Base-by-base conservation (phyloP, 1,140 invertebrate species). In the Nephila pilipes region DNA sequence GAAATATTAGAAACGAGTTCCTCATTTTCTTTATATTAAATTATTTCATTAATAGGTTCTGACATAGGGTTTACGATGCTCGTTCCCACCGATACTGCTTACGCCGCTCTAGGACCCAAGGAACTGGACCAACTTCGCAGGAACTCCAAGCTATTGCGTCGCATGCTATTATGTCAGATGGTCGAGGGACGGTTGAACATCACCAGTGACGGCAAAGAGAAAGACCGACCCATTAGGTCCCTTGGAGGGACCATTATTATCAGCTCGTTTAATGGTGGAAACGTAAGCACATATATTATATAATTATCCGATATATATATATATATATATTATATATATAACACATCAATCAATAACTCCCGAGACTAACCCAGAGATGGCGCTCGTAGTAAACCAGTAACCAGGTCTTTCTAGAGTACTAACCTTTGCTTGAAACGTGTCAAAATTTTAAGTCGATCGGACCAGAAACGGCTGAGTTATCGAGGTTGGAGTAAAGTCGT, bases 131-230 rank as follows among this genome's bases (percentile, higher is more conserved):
- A 55, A 0, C 14, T 93, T 12, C 46, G 91, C 1, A 22, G 91
- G 2, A 93, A 93, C n/a, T 79, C 91, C 6, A n/a, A 38, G n/a
- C 5, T 93, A 6, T 38, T 93, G 12, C 83, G 91, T 8, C 46
- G 65, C 2, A 69, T 93, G 83, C 63, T 93, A 12, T n/a, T 93
- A 63, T 87, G 63, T 25, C 91, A 93, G 55, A 87, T 93, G 91
- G 54, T 93, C 29, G 46, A 93, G 18, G 91, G 91, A 4, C 16
- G 55, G 6, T 20, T 93, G 10, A 93, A 93, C 32, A 16, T 93
- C 1, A 87, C 91, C 2, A 8, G 18, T 20, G 25, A 4, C 8
- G 65, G 38, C 20, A 54, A 79, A 58, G 36, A 63, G 12, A 91
- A 85, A 25, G 91, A 87, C 12, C 58, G 65, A 38, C 91, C 91